Evolutionary conservation across 2,888 invertebrate species (phyloP).

Genomic region (Hermaeophaga mercurialis): DNA sequence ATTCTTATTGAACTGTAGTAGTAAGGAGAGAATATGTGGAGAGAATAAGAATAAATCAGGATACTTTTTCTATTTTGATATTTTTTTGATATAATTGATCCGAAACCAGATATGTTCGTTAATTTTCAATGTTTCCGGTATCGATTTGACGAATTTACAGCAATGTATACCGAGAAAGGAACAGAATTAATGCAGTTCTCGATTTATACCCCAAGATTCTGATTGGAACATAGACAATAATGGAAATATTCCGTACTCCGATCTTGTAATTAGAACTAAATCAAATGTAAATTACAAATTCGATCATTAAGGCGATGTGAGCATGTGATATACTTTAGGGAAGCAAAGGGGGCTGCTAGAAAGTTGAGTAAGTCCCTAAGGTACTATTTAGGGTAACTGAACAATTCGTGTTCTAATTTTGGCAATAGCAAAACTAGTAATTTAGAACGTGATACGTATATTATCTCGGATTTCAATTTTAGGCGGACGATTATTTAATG

Average conservation of each 20-base stretch:
- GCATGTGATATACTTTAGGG: constrained; percentile 37
- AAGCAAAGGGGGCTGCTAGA: constrained; percentile 25
- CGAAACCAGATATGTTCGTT: too few relatives aligned
- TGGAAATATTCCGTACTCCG: constrained; percentile 26
- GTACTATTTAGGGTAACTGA: constrained; percentile 40
- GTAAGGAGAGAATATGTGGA: too few relatives aligned
- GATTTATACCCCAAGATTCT: constrained; percentile 16
- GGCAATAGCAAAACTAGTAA: background rate
- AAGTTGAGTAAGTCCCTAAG: constrained; percentile 45
- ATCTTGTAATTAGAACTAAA: constrained; percentile 34
- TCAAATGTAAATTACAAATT: constrained; percentile 46
- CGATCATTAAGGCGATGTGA: constrained; percentile 37
- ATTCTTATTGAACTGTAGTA: too few relatives aligned
- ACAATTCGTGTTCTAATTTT: constrained; percentile 7
- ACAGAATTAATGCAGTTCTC: constrained; percentile 10
- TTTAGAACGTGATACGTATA: constrained; percentile 20
- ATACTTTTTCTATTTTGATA: too few relatives aligned
- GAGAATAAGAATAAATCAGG: too few relatives aligned
- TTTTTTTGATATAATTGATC: too few relatives aligned
- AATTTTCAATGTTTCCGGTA: too few relatives aligned
- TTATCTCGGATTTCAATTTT: constrained; percentile 4
- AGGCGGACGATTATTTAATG: too few relatives aligned
- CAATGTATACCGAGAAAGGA: too few relatives aligned
- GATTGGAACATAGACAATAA: constrained; percentile 25
- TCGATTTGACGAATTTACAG: too few relatives aligned